phyloP scores from a whole-genome alignment of 1,140 invertebrate genomes.

The Euborellia annulipes region DNA sequence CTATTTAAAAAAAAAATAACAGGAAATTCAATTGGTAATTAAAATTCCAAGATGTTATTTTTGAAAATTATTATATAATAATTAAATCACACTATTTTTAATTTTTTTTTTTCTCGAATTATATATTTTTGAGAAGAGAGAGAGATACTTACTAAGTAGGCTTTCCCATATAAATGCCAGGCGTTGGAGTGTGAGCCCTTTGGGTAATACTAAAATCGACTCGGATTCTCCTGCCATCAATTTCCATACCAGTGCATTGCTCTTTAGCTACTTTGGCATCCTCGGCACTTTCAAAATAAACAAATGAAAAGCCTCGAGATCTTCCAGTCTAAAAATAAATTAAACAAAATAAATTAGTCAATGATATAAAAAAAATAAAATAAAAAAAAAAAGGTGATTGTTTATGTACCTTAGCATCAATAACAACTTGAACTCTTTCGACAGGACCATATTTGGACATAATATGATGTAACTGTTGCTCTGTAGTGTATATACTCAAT shows the following conservation, averaged over 20 bases:
- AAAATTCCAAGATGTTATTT: too few species aligned
- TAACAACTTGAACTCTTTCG: slow-evolving; percentile 87
- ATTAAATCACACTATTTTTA: too few species aligned
- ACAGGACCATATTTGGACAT: slow-evolving; percentile 86
- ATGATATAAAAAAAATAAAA: too few species aligned
- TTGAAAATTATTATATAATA: too few species aligned
- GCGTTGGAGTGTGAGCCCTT: slow-evolving; percentile 90
- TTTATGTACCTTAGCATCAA: slow-evolving; percentile 91
- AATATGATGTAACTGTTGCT: slow-evolving; percentile 82
- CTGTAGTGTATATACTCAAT: slow-evolving; percentile 79
- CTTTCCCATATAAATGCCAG: slow-evolving; percentile 95
- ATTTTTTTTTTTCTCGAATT: too few species aligned
- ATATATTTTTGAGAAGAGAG: too few species aligned
- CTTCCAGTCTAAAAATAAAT: slow-evolving; percentile 57
- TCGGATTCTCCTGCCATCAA: slow-evolving; percentile 82
- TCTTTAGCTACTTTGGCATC: slow-evolving; percentile 92
- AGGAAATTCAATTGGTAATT: too few species aligned
- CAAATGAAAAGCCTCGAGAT: slow-evolving; percentile 92
- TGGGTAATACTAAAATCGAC: slow-evolving; percentile 96
- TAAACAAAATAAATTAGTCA: too few species aligned
- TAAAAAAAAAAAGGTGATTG: too few species aligned
- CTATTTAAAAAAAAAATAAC: too few species aligned
- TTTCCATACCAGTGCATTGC: slow-evolving; percentile 80
- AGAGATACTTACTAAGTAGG: slow-evolving; percentile 56
- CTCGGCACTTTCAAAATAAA: slow-evolving; percentile 79